Base-by-base conservation (phyloP, 1,140 invertebrate genomes). In the Drosophila ohnishii region DNA sequence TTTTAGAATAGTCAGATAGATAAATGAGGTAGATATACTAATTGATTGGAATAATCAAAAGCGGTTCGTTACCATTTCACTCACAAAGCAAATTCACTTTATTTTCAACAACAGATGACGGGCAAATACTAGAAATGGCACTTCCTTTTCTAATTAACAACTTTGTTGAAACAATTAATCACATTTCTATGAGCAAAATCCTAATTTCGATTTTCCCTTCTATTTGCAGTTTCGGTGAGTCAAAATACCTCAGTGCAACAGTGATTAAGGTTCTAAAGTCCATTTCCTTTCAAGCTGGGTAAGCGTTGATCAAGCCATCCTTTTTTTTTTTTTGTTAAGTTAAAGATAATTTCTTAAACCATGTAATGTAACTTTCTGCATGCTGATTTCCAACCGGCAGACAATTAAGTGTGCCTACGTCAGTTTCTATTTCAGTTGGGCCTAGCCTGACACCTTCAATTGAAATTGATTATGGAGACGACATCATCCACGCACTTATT, bases 201-300 rank as follows among this genome's bases (percentile, higher is more conserved):
- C 16, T 65, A 59, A 55, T 74, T 62, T 65, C 9, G 11, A 25
- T 63, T 47, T 72, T 25, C 60, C 22, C 60, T 80, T 85, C 28
- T 85, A 44, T 63, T 85, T 86, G 58, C 78, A 81, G 81, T 80
- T 85, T 85, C 76, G 81, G 78, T 85, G 65, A 86, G 81, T 85
- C 57, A 58, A 71, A 39, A n/a, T 30, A 19, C 13, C 10, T 10
- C 14, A 16, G 10, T 30, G 42, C 14, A 64, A 11, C 19, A 3
- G 11, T 39, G 25, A 66, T 22, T 63, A 32, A 64, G 44, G 6
- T 61, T 65, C 16, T 34, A 35, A 13, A 63, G 34, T 30, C 22
- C 2, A 40, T 13, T 60, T 14, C 0, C 13, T 30, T 8, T 30
- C 2, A 16, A 16, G 19, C 37, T 42, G 37, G 61, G 61, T 63